Evolutionary conservation across 2,797 vertebrate species (phyloP).

Genomic region (Lacerta bilineata): DNA sequence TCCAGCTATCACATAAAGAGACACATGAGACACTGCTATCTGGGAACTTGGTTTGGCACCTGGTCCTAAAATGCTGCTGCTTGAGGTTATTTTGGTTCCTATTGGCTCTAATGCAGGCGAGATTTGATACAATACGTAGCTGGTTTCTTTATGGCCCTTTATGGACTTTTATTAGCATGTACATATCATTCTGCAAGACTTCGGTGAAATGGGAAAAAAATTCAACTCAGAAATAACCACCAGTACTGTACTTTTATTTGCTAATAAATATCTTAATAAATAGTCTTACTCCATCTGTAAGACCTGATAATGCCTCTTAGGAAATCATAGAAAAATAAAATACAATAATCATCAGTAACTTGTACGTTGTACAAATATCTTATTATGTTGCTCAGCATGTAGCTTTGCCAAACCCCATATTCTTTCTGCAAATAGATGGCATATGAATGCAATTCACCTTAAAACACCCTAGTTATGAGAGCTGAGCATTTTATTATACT

Average conservation of each 20-base stretch:
- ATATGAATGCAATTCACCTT: slow-evolving; percentile 81
- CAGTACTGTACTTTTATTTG: slow-evolving; percentile 95
- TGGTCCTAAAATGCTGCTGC: not conserved
- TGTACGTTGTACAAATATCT: slow-evolving; percentile 98
- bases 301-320: slow-evolving; percentile 95
- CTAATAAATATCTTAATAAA: slow-evolving; percentile 95
- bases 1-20: not conserved
- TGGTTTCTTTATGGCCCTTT: slow-evolving; percentile 41
- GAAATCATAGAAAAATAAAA: slow-evolving; percentile 99
- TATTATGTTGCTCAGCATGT: slow-evolving; percentile 95
- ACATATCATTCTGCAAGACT: slow-evolving; percentile 43
- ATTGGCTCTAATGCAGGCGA: not conserved
- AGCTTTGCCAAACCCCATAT: slow-evolving; percentile 93
- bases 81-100: not conserved
- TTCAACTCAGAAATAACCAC: slow-evolving; percentile 81
- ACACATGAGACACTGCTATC: not conserved
- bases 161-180: slow-evolving; percentile 44
- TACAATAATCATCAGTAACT: slow-evolving; percentile 94
- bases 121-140: slow-evolving; percentile 4
- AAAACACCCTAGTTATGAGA: slow-evolving; percentile 76
- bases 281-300: slow-evolving; percentile 93
- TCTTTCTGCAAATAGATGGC: slow-evolving; percentile 80
- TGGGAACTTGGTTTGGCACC: not conserved
- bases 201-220: slow-evolving; percentile 70
- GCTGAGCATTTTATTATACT: slow-evolving; percentile 80